These are phyloP conservation scores for Lamprologus lemairii DNA, from an alignment of 2,113 vertebrate species.

Conservation along the genomic window DNA sequence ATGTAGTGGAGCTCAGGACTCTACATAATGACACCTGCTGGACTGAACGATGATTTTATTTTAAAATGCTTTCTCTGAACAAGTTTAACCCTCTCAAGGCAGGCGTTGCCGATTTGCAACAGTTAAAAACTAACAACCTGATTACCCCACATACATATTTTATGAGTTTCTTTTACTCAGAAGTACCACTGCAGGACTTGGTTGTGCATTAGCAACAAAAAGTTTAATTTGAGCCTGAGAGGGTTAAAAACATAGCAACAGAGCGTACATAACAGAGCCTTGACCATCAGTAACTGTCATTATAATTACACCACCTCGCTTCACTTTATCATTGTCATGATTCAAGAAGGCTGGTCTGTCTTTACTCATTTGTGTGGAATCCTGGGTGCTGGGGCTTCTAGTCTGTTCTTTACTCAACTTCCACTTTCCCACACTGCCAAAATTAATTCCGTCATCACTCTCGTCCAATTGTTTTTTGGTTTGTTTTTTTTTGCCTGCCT, in stretches of 20 bases:
- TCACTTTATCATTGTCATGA: background rate
- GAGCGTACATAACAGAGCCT: background rate
- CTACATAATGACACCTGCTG: background rate
- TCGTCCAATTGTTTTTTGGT: background rate
- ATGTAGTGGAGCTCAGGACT: background rate
- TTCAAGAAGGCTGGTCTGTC: background rate
- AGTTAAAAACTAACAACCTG: background rate
- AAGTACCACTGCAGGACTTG: background rate
- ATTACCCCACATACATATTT: background rate
- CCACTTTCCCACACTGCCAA: background rate
- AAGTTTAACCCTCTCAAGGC: background rate
- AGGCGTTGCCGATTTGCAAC: background rate
- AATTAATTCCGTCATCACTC: background rate
- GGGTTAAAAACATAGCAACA: background rate
- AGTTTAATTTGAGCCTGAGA: background rate
- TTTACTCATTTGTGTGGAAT: background rate
- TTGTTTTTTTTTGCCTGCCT: rapidly evolving
- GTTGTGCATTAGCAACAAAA: background rate
- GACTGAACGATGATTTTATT: background rate
- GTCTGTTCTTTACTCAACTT: background rate
- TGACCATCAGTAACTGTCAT: background rate
- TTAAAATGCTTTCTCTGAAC: background rate
- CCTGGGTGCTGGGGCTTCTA: background rate
- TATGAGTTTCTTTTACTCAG: background rate
- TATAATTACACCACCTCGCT: background rate